Evolutionary conservation across 2,888 invertebrate species (phyloP).

Genomic region (Drosophila nr. perissopoda): DNA sequence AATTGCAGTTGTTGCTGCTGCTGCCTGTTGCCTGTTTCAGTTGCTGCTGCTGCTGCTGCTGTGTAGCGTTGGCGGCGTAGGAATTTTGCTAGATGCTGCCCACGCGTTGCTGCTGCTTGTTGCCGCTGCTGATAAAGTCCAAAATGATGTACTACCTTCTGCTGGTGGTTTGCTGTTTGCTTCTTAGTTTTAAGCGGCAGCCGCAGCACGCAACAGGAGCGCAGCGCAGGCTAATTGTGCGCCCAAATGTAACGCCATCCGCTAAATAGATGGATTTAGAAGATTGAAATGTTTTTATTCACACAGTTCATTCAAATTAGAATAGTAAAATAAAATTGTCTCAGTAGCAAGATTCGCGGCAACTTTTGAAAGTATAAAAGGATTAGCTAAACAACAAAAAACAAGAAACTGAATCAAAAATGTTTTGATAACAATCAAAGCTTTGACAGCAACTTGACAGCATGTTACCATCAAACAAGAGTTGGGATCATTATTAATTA

Average conservation of each 20-base stretch:
- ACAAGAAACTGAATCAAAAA: neutral
- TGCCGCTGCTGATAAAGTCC: constrained; percentile 76
- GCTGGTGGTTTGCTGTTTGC: constrained; percentile 53
- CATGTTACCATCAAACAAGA: too few species aligned
- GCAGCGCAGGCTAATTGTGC: constrained; percentile 34
- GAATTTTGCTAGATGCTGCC: constrained; percentile 63
- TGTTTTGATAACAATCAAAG: too few species aligned
- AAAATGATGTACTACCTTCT: constrained; percentile 78
- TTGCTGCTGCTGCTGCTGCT: constrained; percentile 41
- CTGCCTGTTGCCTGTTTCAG: constrained; percentile 14
- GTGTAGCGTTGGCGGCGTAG: constrained; percentile 60
- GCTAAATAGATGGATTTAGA: too few species aligned
- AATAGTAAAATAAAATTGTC: neutral
- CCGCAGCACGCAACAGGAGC: constrained; percentile 42
- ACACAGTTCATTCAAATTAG: too few species aligned
- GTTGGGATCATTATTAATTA: too few species aligned
- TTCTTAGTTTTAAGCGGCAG: constrained; percentile 37
- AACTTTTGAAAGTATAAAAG: too few species aligned
- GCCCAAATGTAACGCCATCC: constrained; percentile 15
- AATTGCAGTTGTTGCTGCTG: constrained; percentile 67
- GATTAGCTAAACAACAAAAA: neutral
- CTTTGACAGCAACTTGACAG: too few species aligned
- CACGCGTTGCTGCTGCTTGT: constrained; percentile 54
- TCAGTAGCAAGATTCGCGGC: too few species aligned
- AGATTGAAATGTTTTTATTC: neutral